These are phyloP conservation scores for Rhinophrynus dorsalis DNA, from an alignment of 2,797 vertebrate genomes.

Conservation along the genomic window DNA sequence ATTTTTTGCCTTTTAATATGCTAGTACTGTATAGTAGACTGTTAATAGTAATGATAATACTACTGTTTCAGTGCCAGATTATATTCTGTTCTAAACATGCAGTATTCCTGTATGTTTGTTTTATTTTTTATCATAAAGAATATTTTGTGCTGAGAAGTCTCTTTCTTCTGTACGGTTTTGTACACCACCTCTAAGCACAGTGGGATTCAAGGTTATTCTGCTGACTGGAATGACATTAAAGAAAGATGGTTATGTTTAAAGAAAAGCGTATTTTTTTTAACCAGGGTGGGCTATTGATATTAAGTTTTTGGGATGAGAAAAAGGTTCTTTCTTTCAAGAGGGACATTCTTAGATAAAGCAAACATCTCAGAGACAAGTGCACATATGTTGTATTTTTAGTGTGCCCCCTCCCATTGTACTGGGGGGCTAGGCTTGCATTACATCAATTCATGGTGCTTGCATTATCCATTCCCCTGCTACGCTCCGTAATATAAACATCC, in stretches of 20 bases:
- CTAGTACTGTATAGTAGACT: too few species aligned
- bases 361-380: conserved; percentile 9
- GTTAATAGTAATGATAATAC: too few species aligned
- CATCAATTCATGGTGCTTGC: background rate
- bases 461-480: conserved; percentile 4
- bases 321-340: background rate
- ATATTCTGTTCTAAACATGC: too few species aligned
- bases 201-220: background rate
- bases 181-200: background rate
- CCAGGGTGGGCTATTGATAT: background rate
- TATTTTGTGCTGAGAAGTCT: background rate
- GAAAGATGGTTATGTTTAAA: too few species aligned
- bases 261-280: too few species aligned
- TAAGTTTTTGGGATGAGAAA: background rate
- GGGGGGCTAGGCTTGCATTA: conserved; percentile 21
- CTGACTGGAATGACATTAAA: background rate
- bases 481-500: conserved; percentile 34
- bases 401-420: background rate
- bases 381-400: background rate
- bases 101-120: too few species aligned
- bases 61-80: too few species aligned
- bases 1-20: too few species aligned
- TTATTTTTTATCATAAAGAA: too few species aligned
- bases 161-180: background rate
- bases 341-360: conserved; percentile 13